Percentiles rank a stretch among this genome's conserved stretches.
Evolutionary conservation across 2,113 vertebrate genomes (phyloP).

Genomic region (Serilophus lunatus): DNA sequence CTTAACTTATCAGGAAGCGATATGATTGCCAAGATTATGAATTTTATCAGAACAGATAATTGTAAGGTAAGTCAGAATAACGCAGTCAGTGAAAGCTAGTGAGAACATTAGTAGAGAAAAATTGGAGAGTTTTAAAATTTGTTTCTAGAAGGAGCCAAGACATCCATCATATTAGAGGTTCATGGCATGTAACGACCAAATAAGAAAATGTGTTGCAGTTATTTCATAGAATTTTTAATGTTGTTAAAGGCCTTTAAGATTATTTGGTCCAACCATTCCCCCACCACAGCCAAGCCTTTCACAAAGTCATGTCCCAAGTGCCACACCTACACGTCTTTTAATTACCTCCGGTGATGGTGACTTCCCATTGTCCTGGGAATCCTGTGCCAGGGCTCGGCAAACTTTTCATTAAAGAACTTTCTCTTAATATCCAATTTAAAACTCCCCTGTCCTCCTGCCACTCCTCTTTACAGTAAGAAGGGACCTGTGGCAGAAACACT

Average conservation of each 20-base stretch:
- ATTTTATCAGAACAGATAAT: neutral
- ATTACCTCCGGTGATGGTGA: neutral
- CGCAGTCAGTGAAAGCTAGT: neutral
- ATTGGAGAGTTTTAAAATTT: neutral
- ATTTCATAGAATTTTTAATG: neutral
- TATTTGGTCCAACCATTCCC: neutral
- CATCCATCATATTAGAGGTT: neutral
- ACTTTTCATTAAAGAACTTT: neutral
- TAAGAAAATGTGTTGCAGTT: neutral
- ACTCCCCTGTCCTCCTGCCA: neutral
- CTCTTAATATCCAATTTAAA: neutral
- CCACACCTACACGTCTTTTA: accelerated
- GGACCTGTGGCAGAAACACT: neutral
- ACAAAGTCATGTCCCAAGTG: accelerated
- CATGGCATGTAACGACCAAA: too few species aligned
- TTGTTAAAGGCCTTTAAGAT: neutral
- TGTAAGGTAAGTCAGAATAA: neutral
- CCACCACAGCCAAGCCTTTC: neutral
- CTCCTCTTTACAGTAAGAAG: neutral
- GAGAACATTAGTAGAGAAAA: neutral
- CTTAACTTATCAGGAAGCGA: neutral
- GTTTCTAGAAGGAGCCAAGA: neutral
- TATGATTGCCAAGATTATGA: neutral
- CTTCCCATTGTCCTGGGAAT: too few species aligned
- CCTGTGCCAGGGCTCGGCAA: neutral